Evolutionary conservation across 2,888 invertebrate species (phyloP), one percentile per base, ranked within the genome.

Genomic region (Neria commutata): DNA sequence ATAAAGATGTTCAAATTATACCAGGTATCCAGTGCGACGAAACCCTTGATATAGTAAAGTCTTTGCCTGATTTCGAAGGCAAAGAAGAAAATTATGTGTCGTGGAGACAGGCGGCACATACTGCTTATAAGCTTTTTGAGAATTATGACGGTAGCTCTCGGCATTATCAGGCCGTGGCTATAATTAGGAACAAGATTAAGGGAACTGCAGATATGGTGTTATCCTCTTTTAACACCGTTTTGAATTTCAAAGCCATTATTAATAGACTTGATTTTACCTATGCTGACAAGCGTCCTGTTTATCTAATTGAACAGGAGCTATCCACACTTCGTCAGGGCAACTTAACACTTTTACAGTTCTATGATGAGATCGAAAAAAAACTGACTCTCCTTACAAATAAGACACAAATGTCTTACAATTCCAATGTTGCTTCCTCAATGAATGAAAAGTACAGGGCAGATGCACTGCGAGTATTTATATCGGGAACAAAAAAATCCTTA

Each of bases 371-470:
- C n/a, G n/a, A n/a, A n/a, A n/a, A n/a, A n/a, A n/a, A n/a, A n/a
- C n/a, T n/a, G n/a, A n/a, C n/a, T n/a, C 2, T 47, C 2, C n/a
- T 54, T 4, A 53, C 21, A 3, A 58, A 54, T 14, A 53, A 58
- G 23, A 58, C 48, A n/a, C 4, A 47, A 1, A 52, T 37, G 52
- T 34, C 47, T 1, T 17, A 37, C 19, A 26, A 52, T 8, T 5
- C 24, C 5, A 25, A 2, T 2, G 17, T 24, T 10, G 37, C 57
- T 2, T 23, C 29, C 3, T 17, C 40, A 1, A 11, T 54, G 16
- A 56, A 54, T 21, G 29, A 60, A 23, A 54, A 54, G 6, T 49
- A 19, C 25, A 60, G 55, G 42, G 19, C 17, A 10, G 40, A 55
- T 16, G 55, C 55, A 2, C 21, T 55, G 14, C 23, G 49, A 2